Conservation (phyloP, 2,113 vertebrate genomes). For the Hypocryptadius cinnamomeus region DNA sequence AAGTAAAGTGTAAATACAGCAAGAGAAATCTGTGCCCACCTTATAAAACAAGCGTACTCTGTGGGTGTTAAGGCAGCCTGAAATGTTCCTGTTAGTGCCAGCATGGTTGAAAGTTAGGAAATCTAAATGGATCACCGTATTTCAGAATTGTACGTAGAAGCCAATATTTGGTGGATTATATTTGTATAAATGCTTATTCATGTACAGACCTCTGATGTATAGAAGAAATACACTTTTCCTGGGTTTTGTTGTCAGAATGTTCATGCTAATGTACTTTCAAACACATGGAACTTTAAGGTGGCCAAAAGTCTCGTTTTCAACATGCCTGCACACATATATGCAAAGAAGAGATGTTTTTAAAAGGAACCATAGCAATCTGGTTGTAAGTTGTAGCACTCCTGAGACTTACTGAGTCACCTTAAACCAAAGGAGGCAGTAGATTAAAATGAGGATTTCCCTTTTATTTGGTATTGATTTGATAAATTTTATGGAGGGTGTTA, state of each 20-base stretch:
- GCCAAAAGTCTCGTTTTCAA: slow-evolving; percentile 26
- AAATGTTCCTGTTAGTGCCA: slow-evolving; percentile 55
- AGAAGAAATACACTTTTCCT: slow-evolving; percentile 6
- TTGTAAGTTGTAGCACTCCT: slow-evolving; percentile 2
- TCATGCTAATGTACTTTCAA: not conserved
- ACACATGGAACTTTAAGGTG: not conserved
- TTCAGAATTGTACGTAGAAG: slow-evolving; percentile 56
- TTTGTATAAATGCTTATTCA: slow-evolving; percentile 59
- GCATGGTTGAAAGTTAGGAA: slow-evolving; percentile 47
- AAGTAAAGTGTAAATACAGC: slow-evolving; percentile 19
- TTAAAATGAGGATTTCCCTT: not conserved
- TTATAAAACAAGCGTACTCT: not conserved
- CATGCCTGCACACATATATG: not conserved
- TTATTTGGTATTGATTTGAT: slow-evolving; percentile 21
- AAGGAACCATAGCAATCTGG: not conserved
- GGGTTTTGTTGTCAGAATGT: slow-evolving; percentile 10
- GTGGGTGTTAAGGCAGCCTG: slow-evolving; percentile 31
- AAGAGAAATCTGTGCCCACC: not conserved
- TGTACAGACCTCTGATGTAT: slow-evolving; percentile 48
- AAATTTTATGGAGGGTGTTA: not conserved
- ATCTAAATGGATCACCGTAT: slow-evolving; percentile 43
- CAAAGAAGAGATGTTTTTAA: not conserved
- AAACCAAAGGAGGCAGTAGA: not conserved
- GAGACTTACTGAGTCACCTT: not conserved
- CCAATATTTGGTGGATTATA: slow-evolving; percentile 69